Percentiles rank a stretch among this genome's conserved stretches.
Conservation (phyloP, 2,888 invertebrate genomes). For the Mechanitis messenoides region DNA sequence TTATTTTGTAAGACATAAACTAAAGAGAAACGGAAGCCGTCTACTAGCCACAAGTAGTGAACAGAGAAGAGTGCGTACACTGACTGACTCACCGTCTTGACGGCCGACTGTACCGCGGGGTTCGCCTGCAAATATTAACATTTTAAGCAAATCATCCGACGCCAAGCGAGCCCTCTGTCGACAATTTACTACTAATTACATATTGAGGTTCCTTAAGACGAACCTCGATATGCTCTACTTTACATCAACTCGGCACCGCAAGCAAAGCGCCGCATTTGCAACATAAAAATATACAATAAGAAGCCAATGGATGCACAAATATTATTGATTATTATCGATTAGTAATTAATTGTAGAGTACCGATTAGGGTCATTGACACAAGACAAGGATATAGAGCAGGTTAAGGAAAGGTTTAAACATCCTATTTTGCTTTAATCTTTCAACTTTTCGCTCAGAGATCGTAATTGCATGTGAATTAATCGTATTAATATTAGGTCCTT, state of each 20-base stretch:
- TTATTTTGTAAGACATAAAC: no score
- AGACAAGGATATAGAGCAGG: no score
- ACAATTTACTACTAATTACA: background rate
- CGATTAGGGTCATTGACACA: no score
- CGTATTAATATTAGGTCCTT: no score
- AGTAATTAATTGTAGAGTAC: no score
- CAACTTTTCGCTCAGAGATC: no score
- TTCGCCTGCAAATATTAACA: constrained; percentile 87
- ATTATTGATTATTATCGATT: no score
- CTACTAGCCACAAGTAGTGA: constrained; percentile 39
- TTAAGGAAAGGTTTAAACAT: no score
- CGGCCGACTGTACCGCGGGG: constrained; percentile 94
- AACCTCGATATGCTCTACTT: background rate
- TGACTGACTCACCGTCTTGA: constrained; percentile 89
- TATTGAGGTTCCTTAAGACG: no score
- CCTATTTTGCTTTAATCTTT: no score
- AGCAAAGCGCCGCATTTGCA: background rate
- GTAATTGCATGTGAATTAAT: no score
- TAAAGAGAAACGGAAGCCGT: background rate
- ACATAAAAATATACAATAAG: background rate
- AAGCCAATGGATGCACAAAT: no score
- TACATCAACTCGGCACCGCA: background rate
- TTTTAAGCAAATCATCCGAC: constrained; percentile 51
- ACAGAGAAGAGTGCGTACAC: constrained; percentile 21
- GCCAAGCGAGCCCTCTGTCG: constrained; percentile 11